Conservation (phyloP, 1,140 invertebrate species). For the Halictus rubicundus region DNA sequence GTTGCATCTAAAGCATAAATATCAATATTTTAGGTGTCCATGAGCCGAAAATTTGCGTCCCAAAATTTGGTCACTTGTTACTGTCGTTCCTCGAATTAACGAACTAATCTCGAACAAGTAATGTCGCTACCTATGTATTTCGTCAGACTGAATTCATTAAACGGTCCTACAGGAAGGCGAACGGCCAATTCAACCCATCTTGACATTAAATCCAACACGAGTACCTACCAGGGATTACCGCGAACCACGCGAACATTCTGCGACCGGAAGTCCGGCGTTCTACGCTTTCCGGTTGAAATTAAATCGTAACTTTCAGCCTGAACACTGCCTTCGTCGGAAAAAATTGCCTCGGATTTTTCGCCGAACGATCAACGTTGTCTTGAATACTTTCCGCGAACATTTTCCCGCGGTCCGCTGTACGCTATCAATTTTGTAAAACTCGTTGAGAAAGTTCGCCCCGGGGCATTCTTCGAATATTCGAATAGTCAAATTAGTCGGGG, state of each 20-base stretch:
- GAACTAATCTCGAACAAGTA: constrained; percentile 10
- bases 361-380: not conserved
- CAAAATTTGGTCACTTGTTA: too few species aligned
- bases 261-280: constrained; percentile 14
- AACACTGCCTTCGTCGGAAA: not conserved
- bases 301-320: constrained; percentile 12
- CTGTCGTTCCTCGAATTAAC: not conserved
- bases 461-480: too few species aligned
- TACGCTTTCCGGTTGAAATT: constrained; percentile 20
- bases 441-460: too few species aligned
- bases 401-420: not conserved
- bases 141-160: constrained; percentile 19
- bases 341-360: not conserved
- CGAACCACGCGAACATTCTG: constrained; percentile 9
- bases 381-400: not conserved
- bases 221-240: constrained; percentile 8
- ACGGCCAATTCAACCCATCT: not conserved
- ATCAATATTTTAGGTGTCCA: too few species aligned
- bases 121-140: not conserved
- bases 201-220: constrained; percentile 21
- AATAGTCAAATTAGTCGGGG: too few species aligned
- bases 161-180: not conserved
- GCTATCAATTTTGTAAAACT: too few species aligned
- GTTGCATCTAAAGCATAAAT: too few species aligned
- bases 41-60: too few species aligned